Evolutionary conservation across 2,888 invertebrate genomes (phyloP).

Genomic region (Arge pagana): DNA sequence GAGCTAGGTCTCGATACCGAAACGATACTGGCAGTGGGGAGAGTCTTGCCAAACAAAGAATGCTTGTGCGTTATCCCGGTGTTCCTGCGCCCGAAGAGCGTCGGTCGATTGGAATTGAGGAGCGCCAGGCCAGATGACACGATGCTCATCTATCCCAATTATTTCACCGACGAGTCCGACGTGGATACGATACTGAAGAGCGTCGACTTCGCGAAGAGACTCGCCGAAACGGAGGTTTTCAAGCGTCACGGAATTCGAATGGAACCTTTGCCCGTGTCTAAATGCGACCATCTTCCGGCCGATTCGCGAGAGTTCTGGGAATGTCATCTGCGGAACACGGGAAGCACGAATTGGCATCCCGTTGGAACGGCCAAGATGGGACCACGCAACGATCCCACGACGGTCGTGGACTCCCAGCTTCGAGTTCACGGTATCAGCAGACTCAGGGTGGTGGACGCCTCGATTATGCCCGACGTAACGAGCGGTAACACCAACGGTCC

Average conservation of each 20-base stretch:
- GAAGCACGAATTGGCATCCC: slow-evolving; percentile 90
- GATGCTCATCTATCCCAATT: slow-evolving; percentile 90
- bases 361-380: too few relatives aligned
- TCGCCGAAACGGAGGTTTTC: slow-evolving; percentile 77
- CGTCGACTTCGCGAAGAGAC: slow-evolving; percentile 73
- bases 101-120: slow-evolving; percentile 76
- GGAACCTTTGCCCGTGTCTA: slow-evolving; percentile 77
- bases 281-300: slow-evolving; percentile 74
- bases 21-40: slow-evolving; percentile 36
- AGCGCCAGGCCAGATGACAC: slow-evolving; percentile 84
- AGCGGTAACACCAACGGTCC: slow-evolving; percentile 92
- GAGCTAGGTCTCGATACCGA: slow-evolving; percentile 32
- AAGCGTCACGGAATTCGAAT: slow-evolving; percentile 79
- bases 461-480: slow-evolving; percentile 86
- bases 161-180: slow-evolving; percentile 81
- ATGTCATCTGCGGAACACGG: slow-evolving; percentile 82
- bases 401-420: slow-evolving; percentile 82
- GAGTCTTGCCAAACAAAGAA: slow-evolving; percentile 74
- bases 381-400: slow-evolving; percentile 73
- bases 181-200: slow-evolving; percentile 83
- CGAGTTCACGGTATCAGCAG: slow-evolving; percentile 78
- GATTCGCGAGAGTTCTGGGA: slow-evolving; percentile 83
- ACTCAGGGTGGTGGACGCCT: slow-evolving; percentile 83
- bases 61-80: slow-evolving; percentile 87
- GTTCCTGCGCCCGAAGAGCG: slow-evolving; percentile 76